Base-by-base conservation (phyloP, 2,888 invertebrate genomes). In the Cryptosula pallasiana region DNA sequence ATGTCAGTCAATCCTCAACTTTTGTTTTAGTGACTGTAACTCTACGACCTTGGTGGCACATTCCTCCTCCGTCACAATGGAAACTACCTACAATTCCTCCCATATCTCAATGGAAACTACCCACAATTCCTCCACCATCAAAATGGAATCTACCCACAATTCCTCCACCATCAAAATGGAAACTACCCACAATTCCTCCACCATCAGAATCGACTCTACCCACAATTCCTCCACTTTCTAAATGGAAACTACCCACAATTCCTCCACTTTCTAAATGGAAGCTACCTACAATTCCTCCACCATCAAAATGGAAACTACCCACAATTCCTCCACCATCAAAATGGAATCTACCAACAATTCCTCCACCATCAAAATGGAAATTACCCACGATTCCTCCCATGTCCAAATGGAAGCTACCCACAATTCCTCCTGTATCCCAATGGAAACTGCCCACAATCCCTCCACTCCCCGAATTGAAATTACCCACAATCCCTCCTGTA, bases 311-410 rank as follows among this genome's bases (percentile, higher is more conserved):
- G 57, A 25, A 5, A 13, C 57, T 57, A n/a, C 57, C 57, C 16
- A 57, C 57, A 57, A 57, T 57, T 25, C 57, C 57, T 16, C 57
- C 57, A 25, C 29, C 34, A 29, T 63, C 63, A 13, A 27, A 63
- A 32, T 63, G 63, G 63, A 34, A 34, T 25, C 63, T 63, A 32
- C 63, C 63, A 27, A 63, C 63, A 63, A 63, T 63, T 63, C 63
- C 63, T 2, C 63, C 63, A 2, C 3, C 32, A 25, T 63, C 63
- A 16, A 27, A 27, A 32, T 63, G 63, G 63, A 13, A 5, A 32
- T 34, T 25, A 13, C 63, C 63, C 27, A 63, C 63, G 9, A 63
- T 63, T 9, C 63, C 63, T 29, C 63, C 63, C 32, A 32, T 63
- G 13, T 63, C 63, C n/a, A 27, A 63, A 32, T 63, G 63, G 63